Evolutionary conservation across 2,888 invertebrate species (phyloP).

Genomic region (Muschampia plurimacula): DNA sequence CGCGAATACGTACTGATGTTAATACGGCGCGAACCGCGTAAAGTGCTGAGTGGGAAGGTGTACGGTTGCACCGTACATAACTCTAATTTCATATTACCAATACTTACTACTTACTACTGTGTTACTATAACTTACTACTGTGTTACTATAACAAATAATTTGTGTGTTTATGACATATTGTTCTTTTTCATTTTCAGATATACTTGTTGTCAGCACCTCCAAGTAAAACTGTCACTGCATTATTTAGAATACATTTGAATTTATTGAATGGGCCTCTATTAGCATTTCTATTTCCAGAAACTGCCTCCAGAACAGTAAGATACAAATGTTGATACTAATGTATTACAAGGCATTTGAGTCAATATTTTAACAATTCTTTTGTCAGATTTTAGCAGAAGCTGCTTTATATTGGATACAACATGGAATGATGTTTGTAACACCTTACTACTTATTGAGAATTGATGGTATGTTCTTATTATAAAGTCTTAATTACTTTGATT

Average conservation of each 20-base stretch:
- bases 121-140: too few relatives aligned
- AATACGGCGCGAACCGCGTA: too few relatives aligned
- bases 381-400: slow-evolving; percentile 95
- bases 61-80: too few relatives aligned
- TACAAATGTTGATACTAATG: slow-evolving; percentile 28
- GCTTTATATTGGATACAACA: slow-evolving; percentile 98
- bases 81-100: too few relatives aligned
- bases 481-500: not conserved
- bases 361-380: slow-evolving; percentile 36
- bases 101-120: too few relatives aligned
- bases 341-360: not conserved
- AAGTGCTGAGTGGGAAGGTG: too few relatives aligned
- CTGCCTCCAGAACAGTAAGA: slow-evolving; percentile 94
- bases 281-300: slow-evolving; percentile 97
- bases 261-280: slow-evolving; percentile 97
- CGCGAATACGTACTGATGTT: too few relatives aligned
- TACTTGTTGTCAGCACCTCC: slow-evolving; percentile 95
- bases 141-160: too few relatives aligned
- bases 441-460: slow-evolving; percentile 94
- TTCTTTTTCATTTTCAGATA: slow-evolving; percentile 87
- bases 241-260: slow-evolving; percentile 97
- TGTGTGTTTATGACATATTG: too few relatives aligned
- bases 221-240: slow-evolving; percentile 91
- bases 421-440: slow-evolving; percentile 97
- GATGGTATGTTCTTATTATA: slow-evolving; percentile 90